Percentiles rank a stretch among this genome's conserved stretches.
phyloP scores from a whole-genome alignment of 2,888 invertebrate species.

The Drosophila greeni region DNA sequence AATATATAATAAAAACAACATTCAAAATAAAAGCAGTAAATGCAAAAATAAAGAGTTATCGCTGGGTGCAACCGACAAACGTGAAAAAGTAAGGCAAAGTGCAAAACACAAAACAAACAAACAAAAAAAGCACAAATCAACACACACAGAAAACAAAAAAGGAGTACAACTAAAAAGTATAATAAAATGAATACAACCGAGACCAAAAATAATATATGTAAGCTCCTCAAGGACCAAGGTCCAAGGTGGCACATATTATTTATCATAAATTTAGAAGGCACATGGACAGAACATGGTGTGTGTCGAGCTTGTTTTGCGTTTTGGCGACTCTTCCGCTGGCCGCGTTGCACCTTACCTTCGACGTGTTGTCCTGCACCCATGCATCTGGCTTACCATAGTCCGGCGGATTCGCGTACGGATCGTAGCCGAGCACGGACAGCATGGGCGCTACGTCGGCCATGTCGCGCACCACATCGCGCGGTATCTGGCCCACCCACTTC shows the following conservation, averaged over 20 bases:
- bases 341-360: constrained; percentile 76
- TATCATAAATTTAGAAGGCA: not conserved
- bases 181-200: not conserved
- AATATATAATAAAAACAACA: constrained; percentile 30
- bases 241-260: not conserved
- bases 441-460: constrained; percentile 97
- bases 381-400: constrained; percentile 92
- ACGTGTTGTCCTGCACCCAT: constrained; percentile 85
- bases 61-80: constrained; percentile 39
- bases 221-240: too few relatives aligned
- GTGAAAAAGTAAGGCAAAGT: constrained; percentile 42
- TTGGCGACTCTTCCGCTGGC: too few relatives aligned
- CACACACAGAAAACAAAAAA: constrained; percentile 34
- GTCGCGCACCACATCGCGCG: constrained; percentile 93
- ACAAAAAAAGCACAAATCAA: constrained; percentile 34
- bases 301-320: constrained; percentile 47
- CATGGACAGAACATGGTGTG: not conserved
- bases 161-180: constrained; percentile 49
- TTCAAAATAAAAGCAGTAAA: constrained; percentile 3
- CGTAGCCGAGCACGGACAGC: constrained; percentile 94
- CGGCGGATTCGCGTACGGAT: constrained; percentile 97
- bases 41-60: constrained; percentile 17
- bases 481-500: constrained; percentile 94
- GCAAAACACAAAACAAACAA: constrained; percentile 56
- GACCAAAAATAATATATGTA: not conserved